Evolutionary conservation across 1,140 invertebrate species (phyloP).

Genomic region (Drosophila nebulosa): DNA sequence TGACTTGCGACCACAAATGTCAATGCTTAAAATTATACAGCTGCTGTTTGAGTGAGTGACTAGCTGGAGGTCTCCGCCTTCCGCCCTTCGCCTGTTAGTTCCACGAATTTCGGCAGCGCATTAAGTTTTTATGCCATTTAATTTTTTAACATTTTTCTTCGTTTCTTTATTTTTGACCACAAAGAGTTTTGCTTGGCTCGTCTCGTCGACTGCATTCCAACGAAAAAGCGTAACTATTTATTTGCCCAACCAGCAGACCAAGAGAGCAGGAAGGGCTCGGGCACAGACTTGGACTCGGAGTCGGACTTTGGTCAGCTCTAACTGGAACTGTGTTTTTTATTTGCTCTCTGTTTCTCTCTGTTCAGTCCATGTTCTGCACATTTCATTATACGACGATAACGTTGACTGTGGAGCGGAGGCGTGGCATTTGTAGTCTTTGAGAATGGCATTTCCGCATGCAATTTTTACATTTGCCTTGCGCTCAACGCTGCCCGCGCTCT

Average conservation of each 20-base stretch:
- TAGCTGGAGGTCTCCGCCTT: slow-evolving; percentile 7
- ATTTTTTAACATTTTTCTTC: slow-evolving; percentile 65
- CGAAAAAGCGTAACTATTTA: slow-evolving; percentile 71
- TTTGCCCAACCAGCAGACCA: slow-evolving; percentile 31
- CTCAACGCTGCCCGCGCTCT: no score
- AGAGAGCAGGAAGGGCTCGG: no score
- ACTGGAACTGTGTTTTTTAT: slow-evolving; percentile 50
- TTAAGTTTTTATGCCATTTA: slow-evolving; percentile 79
- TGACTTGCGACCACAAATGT: slow-evolving; percentile 76
- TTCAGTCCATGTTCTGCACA: slow-evolving; percentile 39
- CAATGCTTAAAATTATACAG: slow-evolving; percentile 79
- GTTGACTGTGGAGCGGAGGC: slow-evolving; percentile 16
- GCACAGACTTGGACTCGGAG: background rate
- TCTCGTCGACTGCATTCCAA: slow-evolving; percentile 34
- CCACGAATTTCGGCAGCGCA: slow-evolving; percentile 67
- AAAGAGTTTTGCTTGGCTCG: slow-evolving; percentile 54
- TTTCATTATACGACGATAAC: slow-evolving; percentile 56
- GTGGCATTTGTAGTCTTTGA: slow-evolving; percentile 66
- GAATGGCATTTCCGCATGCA: slow-evolving; percentile 79
- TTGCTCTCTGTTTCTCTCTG: slow-evolving; percentile 55
- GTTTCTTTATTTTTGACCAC: slow-evolving; percentile 43
- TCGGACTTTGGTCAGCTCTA: slow-evolving; percentile 3
- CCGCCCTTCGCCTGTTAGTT: slow-evolving; percentile 38
- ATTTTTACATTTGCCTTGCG: slow-evolving; percentile 58
- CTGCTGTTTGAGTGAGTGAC: slow-evolving; percentile 31